Evolutionary conservation across 2,113 vertebrate species (phyloP), one percentile per base, ranked within the genome.

Genomic region (Euleptes europaea): DNA sequence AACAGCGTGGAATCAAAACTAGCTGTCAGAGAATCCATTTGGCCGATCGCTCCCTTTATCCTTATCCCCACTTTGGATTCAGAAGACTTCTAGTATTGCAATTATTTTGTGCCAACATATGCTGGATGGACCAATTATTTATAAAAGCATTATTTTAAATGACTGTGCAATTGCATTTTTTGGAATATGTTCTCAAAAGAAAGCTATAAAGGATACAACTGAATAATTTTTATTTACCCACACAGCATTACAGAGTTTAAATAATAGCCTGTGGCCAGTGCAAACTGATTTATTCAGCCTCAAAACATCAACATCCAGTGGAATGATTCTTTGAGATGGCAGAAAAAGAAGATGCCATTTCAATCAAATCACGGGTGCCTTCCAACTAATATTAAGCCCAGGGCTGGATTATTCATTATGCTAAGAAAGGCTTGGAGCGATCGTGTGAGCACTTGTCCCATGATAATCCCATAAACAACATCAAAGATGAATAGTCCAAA

Each of bases 1-100:
- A 95, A 92, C 86, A 94, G 90, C 88, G 78, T 92, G 91, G 92
- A 94, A 94, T 93, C 90, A 83, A 86, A 93, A 91, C 85, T 93
- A 87, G 90, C 86, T 92, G 79, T 90, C 92, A 92, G 26, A 93
- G 90, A 91, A 93, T 87, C 70, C 84, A 90, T 89, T 91, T 88
- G 88, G 91, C 91, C 87, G 80, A 91, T 92, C 88, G 90, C 75
- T 65, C 78, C 85, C 80, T 80, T 74, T 71, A 83, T 80, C 78
- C 65, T 66, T 82, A 26, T 17, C 67, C 40, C 63, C 86, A 75
- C 86, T 93, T 93, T 87, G 80, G 76, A 80, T 83, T 88, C 83
- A 83, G 85, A 85, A 84, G 90, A 87, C 44, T 90, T 85, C 87
- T 89, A 91, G 89, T 90, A 85, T 83, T 1, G 0, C 63, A 84